These are phyloP conservation scores for Zaprionus tsacasi DNA, from an alignment of 1,140 invertebrate genomes.

Conservation along the genomic window DNA sequence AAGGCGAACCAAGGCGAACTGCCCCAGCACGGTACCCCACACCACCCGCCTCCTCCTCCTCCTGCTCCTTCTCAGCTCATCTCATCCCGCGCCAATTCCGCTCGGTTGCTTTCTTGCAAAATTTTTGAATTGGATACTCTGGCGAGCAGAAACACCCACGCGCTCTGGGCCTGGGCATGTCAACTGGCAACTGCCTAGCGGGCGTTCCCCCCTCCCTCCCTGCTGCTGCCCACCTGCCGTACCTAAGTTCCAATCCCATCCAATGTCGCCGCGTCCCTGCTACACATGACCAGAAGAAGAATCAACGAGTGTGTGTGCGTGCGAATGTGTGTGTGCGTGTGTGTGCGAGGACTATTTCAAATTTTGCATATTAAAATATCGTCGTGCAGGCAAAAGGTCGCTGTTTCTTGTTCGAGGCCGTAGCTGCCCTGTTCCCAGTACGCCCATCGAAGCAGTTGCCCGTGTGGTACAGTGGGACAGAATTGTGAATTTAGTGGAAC, in stretches of 20 bases:
- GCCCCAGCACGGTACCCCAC: not conserved
- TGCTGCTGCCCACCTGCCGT: not conserved
- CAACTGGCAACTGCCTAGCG: slow-evolving; percentile 50
- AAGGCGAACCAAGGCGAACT: slow-evolving; percentile 47
- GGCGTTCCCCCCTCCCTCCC: slow-evolving; percentile 18
- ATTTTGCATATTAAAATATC: slow-evolving; percentile 83
- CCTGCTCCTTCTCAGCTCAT: no score
- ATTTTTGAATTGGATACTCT: slow-evolving; percentile 79
- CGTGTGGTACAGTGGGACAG: slow-evolving; percentile 24
- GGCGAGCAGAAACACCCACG: slow-evolving; percentile 59
- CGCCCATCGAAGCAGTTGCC: slow-evolving; percentile 10
- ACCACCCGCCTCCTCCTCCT: no score
- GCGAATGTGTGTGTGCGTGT: slow-evolving; percentile 14
- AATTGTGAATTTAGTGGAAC: not conserved
- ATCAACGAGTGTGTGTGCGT: slow-evolving; percentile 33
- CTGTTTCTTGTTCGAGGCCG: slow-evolving; percentile 51
- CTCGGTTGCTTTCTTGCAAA: slow-evolving; percentile 71
- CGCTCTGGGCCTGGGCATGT: slow-evolving; percentile 28
- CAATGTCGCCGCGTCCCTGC: slow-evolving; percentile 37
- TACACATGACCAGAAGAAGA: slow-evolving; percentile 73
- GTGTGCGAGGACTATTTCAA: slow-evolving; percentile 63
- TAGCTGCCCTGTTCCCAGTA: slow-evolving; percentile 26
- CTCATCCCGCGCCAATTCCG: slow-evolving; percentile 64
- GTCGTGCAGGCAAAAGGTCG: slow-evolving; percentile 79
- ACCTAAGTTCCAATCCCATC: not conserved